These are phyloP conservation scores for Exephanes ischioxanthus DNA, from an alignment of 2,888 invertebrate species.

Conservation along the genomic window DNA sequence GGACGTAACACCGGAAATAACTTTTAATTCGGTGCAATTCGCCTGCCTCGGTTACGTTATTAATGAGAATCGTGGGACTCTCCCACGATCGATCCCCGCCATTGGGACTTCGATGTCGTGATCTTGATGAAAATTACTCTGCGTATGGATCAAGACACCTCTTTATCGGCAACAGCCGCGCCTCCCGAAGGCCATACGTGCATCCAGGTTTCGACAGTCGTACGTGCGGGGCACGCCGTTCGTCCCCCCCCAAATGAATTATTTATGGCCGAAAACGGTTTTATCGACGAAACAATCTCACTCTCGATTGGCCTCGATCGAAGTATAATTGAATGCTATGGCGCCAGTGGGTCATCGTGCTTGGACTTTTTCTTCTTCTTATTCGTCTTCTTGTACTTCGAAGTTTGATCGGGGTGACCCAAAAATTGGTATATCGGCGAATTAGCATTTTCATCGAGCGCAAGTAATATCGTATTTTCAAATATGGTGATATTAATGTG, in stretches of 20 bases:
- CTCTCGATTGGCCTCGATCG: slow-evolving; percentile 29
- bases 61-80: slow-evolving; percentile 26
- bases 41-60: slow-evolving; percentile 2
- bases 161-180: not conserved
- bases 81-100: not conserved
- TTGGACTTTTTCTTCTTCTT: not conserved
- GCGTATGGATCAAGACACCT: not conserved
- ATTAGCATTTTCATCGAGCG: too few relatives aligned
- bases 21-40: slow-evolving; percentile 30
- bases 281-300: slow-evolving; percentile 53
- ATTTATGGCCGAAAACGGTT: slow-evolving; percentile 31
- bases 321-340: slow-evolving; percentile 8
- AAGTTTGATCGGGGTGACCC: not conserved
- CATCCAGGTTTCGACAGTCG: slow-evolving; percentile 10
- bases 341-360: slow-evolving; percentile 21
- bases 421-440: too few relatives aligned
- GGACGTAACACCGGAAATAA: slow-evolving; percentile 26
- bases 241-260: slow-evolving; percentile 15
- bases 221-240: slow-evolving; percentile 1
- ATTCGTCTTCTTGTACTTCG: not conserved
- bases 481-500: too few relatives aligned
- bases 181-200: slow-evolving; percentile 29
- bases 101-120: slow-evolving; percentile 2
- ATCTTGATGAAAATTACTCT: slow-evolving; percentile 21
- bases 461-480: too few relatives aligned